phyloP scores from a whole-genome alignment of 1,140 invertebrate species.

The Pachypsylla venusta region DNA sequence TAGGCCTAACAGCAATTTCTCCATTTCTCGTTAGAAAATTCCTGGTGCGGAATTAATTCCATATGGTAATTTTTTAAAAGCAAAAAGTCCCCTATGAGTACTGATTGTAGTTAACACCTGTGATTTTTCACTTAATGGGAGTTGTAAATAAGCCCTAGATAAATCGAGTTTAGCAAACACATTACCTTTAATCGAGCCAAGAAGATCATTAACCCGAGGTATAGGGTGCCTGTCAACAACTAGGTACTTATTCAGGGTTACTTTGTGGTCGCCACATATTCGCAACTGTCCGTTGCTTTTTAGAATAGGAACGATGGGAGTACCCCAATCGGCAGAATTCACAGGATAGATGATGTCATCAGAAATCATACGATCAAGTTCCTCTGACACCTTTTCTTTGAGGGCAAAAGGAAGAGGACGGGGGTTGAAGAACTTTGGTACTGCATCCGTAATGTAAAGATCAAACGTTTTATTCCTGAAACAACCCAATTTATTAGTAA shows the following conservation, averaged over 20 bases:
- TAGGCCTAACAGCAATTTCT: constrained; percentile 11
- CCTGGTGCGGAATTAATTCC: constrained; percentile 10
- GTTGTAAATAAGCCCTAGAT: constrained; percentile 25
- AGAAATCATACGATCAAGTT: constrained; percentile 27
- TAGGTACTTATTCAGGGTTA: constrained; percentile 23
- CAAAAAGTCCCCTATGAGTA: constrained; percentile 13
- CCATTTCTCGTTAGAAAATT: constrained; percentile 16
- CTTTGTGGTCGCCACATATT: constrained; percentile 35
- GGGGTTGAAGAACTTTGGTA: constrained; percentile 28
- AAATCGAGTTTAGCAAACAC: constrained; percentile 25
- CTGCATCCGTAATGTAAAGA: constrained; percentile 3
- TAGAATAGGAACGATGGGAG: constrained; percentile 29
- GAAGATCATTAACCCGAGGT: constrained; percentile 16
- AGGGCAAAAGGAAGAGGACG: constrained; percentile 31
- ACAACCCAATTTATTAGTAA: constrained; percentile 9
- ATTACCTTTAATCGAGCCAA: constrained; percentile 20
- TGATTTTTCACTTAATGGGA: constrained; percentile 13
- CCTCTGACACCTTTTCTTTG: constrained; percentile 26
- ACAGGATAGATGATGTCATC: constrained; percentile 28
- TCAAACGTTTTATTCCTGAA: constrained; percentile 6
- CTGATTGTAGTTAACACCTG: constrained; percentile 4
- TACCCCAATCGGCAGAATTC: constrained; percentile 28
- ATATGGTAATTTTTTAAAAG: constrained; percentile 8
- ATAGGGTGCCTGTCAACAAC: constrained; percentile 17
- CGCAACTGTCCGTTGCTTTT: constrained; percentile 28